Conservation (phyloP, 2,888 invertebrate species). For the Campaea margaritaria region DNA sequence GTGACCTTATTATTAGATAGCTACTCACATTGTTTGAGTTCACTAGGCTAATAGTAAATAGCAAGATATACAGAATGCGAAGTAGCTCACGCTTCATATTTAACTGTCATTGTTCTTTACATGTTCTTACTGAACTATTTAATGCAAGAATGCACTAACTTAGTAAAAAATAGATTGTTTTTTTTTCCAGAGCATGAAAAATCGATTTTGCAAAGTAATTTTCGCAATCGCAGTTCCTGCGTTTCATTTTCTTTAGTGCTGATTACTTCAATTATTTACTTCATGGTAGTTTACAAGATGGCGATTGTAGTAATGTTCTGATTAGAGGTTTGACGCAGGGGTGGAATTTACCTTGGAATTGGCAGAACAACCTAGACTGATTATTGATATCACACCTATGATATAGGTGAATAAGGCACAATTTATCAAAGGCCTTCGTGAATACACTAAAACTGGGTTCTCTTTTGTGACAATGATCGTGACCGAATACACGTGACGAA, state of each 20-base stretch:
- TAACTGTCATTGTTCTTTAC: not conserved
- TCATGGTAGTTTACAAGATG: conserved; percentile 45
- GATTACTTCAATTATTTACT: conserved; percentile 45
- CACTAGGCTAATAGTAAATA: conserved; percentile 8
- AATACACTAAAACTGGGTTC: too few species aligned
- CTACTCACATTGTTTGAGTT: conserved; percentile 12
- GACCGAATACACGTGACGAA: too few species aligned
- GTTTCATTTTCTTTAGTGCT: conserved; percentile 45
- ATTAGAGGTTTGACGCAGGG: conserved; percentile 2
- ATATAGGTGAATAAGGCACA: too few species aligned
- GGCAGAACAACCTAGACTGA: not conserved
- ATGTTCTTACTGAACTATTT: not conserved
- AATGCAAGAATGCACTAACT: not conserved
- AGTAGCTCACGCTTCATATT: conserved; percentile 13
- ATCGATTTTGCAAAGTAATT: conserved; percentile 18
- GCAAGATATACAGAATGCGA: conserved; percentile 9
- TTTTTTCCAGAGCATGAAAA: conserved; percentile 11
- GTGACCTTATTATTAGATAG: too few species aligned
- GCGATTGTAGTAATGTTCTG: conserved; percentile 9
- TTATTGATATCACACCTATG: too few species aligned
- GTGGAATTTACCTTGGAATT: not conserved
- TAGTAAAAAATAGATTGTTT: conserved; percentile 2
- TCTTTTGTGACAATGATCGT: too few species aligned
- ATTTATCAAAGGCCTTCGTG: too few species aligned
- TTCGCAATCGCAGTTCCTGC: conserved; percentile 27